Percentiles rank a stretch among this genome's conserved stretches.
Conservation (phyloP, 2,113 vertebrate genomes). For the Casuarius casuarius region DNA sequence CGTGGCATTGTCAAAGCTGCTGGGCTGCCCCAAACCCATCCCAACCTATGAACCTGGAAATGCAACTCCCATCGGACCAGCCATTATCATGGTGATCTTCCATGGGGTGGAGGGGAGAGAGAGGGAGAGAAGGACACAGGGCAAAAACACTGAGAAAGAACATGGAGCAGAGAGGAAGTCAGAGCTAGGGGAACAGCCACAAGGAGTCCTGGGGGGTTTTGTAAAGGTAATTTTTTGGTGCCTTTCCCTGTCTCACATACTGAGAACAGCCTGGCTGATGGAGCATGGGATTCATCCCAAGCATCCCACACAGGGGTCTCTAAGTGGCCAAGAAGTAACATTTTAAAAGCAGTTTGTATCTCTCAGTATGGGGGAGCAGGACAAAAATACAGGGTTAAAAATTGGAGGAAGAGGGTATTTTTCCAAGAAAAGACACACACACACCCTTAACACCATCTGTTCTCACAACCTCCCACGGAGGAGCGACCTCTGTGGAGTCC, state of each 20-base stretch:
- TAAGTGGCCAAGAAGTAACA: not conserved
- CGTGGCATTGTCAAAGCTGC: not conserved
- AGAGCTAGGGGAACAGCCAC: not conserved
- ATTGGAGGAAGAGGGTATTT: not conserved
- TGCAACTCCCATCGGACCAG: not conserved
- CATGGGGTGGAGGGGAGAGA: not conserved
- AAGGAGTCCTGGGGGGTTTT: not conserved
- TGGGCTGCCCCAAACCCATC: not conserved
- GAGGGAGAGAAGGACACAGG: not conserved
- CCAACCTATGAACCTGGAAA: not conserved
- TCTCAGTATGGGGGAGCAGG: not conserved
- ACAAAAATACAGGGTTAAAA: conserved; percentile 11
- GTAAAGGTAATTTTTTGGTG: too few species aligned
- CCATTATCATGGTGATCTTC: not conserved
- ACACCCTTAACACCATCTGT: not conserved
- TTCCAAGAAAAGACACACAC: not conserved
- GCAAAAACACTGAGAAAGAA: not conserved
- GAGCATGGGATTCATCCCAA: not conserved
- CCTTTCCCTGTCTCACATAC: not conserved
- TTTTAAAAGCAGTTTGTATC: not conserved
- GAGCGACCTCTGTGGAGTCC: not conserved
- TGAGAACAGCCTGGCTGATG: not conserved
- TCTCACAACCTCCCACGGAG: not conserved
- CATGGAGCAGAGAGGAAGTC: not conserved
- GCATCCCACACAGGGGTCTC: not conserved